phyloP scores from a whole-genome alignment of 2,797 vertebrate genomes.

The Ambastaia sidthimunki region DNA sequence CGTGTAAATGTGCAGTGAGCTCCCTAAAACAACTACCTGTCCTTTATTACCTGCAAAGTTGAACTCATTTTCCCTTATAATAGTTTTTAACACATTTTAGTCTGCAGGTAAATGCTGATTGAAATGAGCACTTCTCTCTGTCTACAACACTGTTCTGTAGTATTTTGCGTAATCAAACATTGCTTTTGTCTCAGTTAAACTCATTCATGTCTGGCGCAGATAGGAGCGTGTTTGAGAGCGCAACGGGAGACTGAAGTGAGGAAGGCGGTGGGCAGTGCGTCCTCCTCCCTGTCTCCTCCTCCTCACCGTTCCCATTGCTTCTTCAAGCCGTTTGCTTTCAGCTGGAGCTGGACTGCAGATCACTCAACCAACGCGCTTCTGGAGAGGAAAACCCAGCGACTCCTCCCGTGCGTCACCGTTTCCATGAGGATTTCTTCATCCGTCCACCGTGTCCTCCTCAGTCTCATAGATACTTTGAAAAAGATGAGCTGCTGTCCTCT shows the following conservation, averaged over 20 bases:
- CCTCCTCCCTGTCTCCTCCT: conserved; percentile 27
- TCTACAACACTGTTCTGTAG: conserved; percentile 23
- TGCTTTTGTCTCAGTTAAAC: conserved; percentile 4
- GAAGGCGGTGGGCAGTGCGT: conserved; percentile 30
- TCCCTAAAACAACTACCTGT: background rate
- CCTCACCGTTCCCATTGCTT: conserved; percentile 34
- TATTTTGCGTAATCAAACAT: conserved; percentile 5
- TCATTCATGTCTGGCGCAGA: background rate
- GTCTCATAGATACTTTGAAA: conserved; percentile 7
- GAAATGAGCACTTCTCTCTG: conserved; percentile 20
- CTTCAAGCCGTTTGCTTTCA: conserved; percentile 21
- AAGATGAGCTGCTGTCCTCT: conserved; percentile 31
- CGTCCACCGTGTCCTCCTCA: background rate
- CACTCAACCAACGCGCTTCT: conserved; percentile 40
- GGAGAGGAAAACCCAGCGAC: conserved; percentile 24
- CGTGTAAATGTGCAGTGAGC: background rate
- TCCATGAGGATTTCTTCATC: conserved; percentile 8
- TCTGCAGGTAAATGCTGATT: background rate
- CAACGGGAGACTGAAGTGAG: conserved; percentile 38
- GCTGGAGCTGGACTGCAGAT: conserved; percentile 32
- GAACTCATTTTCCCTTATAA: background rate
- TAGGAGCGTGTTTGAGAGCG: conserved; percentile 16
- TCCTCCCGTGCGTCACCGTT: conserved; percentile 2
- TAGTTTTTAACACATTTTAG: background rate
- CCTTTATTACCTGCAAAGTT: background rate